Evolutionary conservation across 2,113 vertebrate genomes (phyloP), one percentile per base, ranked within the genome.

Genomic region (Nerophis lumbriciformis): DNA sequence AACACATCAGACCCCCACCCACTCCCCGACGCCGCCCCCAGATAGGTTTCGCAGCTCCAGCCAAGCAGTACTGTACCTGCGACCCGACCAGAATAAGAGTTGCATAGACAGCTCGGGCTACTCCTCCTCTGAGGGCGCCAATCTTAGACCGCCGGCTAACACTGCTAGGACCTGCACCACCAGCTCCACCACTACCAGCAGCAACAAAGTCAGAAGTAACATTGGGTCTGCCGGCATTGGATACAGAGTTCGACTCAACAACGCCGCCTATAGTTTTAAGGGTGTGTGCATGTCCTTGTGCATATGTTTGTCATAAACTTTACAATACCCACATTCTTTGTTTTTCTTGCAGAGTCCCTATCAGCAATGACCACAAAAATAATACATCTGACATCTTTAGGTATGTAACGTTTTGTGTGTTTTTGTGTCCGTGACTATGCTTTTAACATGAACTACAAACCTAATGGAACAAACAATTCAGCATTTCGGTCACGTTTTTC

Each of bases 61-160:
- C 53, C 50, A 35, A 51, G 19, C 65, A 1, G 73, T 50, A 21
- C 53, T 70, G 52, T 62, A 73, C 53, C 38, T 36, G 52, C 54
- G 55, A 49, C 65, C 73, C 6, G 11, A 55, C 44, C 49, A 5
- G n/a, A 53, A 36, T 58, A 78, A 72, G 53, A 75, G 61, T 9
- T 53, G 60, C 0, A 21, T 83, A 36, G 87, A 87, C 71, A 88
- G 87, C 71, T 89, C 88, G 0, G 88, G 88, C 38, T 89, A 89
- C 73, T 89, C 86, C 0, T 88, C 88, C 8, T 87, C 83, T 1
- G 88, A 88, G 66, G 85, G 79, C 1, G 45, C 52, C 0, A 71
- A 50, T 59, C 66, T n/a, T 52, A 78, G 59, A 39, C 44, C 72
- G 13, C 2, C 56, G 4, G 39, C 48, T 28, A 28, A 45, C 12